These are phyloP conservation scores for Dimorphilus gyrociliatus DNA, from an alignment of 2,888 invertebrate genomes.

Conservation along the genomic window DNA sequence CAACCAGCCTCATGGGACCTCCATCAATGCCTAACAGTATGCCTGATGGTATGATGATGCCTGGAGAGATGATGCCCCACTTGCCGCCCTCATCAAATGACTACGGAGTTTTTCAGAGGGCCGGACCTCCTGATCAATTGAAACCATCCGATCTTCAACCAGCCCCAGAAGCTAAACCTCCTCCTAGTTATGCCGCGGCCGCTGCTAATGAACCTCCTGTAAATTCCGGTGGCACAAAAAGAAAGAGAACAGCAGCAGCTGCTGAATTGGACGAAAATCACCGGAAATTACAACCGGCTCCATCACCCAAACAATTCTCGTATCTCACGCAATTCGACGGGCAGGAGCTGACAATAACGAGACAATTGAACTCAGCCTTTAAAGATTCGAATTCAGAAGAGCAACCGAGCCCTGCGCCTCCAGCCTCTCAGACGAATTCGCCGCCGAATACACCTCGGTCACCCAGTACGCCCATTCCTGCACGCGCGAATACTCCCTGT, in stretches of 20 bases:
- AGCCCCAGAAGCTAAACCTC: conserved; percentile 21
- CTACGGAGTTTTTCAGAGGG: conserved; percentile 23
- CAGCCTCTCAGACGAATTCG: neutral
- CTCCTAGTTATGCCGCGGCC: conserved; percentile 34
- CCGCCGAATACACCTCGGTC: neutral
- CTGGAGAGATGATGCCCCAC: neutral
- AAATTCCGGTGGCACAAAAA: conserved; percentile 27
- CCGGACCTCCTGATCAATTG: conserved; percentile 33
- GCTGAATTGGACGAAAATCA: conserved; percentile 53
- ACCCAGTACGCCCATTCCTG: too few species aligned
- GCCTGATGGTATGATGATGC: conserved; percentile 6
- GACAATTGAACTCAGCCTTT: conserved; percentile 72
- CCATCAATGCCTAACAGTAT: conserved; percentile 6
- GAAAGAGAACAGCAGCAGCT: conserved; percentile 24
- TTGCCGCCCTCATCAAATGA: conserved; percentile 12
- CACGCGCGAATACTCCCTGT: too few species aligned
- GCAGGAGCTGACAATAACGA: conserved; percentile 86
- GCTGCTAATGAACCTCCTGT: conserved; percentile 30
- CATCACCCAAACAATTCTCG: conserved; percentile 86
- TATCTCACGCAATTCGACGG: conserved; percentile 89
- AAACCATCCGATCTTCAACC: conserved; percentile 17
- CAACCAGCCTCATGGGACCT: conserved; percentile 2
- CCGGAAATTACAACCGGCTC: conserved; percentile 51
- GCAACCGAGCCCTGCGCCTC: conserved; percentile 3
- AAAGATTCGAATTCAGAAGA: conserved; percentile 22